These are phyloP conservation scores for Pelecanus crispus DNA, from an alignment of 2,113 vertebrate genomes.

Conservation along the genomic window DNA sequence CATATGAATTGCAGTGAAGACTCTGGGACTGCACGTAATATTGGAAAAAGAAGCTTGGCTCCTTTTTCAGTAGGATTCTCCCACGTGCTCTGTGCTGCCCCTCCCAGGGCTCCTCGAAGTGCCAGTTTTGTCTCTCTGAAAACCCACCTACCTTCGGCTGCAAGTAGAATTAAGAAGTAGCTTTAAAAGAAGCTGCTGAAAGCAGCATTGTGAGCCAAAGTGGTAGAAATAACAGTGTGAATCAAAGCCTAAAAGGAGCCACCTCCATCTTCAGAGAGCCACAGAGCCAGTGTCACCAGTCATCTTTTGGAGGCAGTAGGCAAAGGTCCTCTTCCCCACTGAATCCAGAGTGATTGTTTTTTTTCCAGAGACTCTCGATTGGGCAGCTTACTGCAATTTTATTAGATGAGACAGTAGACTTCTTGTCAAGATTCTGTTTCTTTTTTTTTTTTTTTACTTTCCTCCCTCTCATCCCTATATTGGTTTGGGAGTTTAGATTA, in stretches of 20 bases:
- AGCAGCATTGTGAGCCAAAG: not conserved
- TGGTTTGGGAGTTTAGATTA: constrained; percentile 1
- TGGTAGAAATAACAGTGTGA: not conserved
- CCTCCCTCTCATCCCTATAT: not conserved
- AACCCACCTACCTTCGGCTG: not conserved
- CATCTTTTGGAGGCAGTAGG: not conserved
- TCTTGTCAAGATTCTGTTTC: not conserved
- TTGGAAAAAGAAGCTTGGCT: not conserved
- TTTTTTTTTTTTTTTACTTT: not conserved
- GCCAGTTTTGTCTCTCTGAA: not conserved
- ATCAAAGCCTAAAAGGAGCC: not conserved
- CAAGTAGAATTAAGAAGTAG: not conserved
- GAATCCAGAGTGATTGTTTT: not conserved
- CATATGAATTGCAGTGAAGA: not conserved
- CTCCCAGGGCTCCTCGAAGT: not conserved
- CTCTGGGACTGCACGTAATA: not conserved
- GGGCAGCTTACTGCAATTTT: not conserved
- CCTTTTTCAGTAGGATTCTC: not conserved
- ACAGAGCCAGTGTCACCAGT: not conserved
- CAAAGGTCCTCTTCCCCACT: not conserved
- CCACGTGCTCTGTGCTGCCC: not conserved
- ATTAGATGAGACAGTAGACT: not conserved
- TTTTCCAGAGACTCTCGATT: not conserved
- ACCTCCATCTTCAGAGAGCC: not conserved
- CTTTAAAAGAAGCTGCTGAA: not conserved